Evolutionary conservation across 1,140 invertebrate genomes (phyloP).

Genomic region (Drosophila quadrilineata): DNA sequence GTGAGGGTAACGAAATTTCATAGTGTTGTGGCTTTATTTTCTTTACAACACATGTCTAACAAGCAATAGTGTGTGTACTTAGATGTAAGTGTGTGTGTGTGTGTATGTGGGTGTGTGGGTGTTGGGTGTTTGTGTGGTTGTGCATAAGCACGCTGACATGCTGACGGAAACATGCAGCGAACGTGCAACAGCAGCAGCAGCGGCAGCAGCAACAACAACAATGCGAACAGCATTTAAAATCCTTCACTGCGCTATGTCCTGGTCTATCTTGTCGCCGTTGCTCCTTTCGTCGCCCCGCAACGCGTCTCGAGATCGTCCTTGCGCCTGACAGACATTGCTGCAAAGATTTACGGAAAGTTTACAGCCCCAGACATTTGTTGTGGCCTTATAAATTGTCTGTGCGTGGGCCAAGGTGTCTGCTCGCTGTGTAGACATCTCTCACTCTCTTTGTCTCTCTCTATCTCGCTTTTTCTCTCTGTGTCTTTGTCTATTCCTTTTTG

Average conservation of each 20-base stretch:
- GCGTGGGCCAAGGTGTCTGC: conserved; percentile 64
- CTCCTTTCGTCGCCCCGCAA: conserved; percentile 47
- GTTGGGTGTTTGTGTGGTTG: too few species aligned
- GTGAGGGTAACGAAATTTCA: too few species aligned
- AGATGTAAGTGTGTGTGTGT: not conserved
- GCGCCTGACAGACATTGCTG: conserved; percentile 56
- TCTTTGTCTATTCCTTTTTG: too few species aligned
- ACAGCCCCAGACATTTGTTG: conserved; percentile 76
- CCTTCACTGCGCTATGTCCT: too few species aligned
- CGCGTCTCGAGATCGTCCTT: conserved; percentile 39
- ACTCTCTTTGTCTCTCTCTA: not conserved
- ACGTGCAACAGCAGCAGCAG: conserved; percentile 35
- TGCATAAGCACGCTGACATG: conserved; percentile 49
- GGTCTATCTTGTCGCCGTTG: too few species aligned
- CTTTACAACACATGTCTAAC: not conserved
- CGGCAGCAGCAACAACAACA: conserved; percentile 26
- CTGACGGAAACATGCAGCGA: conserved; percentile 65
- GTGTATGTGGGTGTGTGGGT: not conserved
- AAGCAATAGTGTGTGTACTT: not conserved
- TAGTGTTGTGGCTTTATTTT: not conserved
- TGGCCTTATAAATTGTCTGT: conserved; percentile 76
- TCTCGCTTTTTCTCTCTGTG: not conserved
- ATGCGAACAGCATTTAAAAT: conserved; percentile 60
- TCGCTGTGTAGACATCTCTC: conserved; percentile 9
- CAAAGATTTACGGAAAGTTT: conserved; percentile 74